Percentiles rank a stretch among this genome's conserved stretches.
These are phyloP conservation scores for Hymenochirus boettgeri DNA, from an alignment of 2,113 vertebrate species.

Conservation along the genomic window DNA sequence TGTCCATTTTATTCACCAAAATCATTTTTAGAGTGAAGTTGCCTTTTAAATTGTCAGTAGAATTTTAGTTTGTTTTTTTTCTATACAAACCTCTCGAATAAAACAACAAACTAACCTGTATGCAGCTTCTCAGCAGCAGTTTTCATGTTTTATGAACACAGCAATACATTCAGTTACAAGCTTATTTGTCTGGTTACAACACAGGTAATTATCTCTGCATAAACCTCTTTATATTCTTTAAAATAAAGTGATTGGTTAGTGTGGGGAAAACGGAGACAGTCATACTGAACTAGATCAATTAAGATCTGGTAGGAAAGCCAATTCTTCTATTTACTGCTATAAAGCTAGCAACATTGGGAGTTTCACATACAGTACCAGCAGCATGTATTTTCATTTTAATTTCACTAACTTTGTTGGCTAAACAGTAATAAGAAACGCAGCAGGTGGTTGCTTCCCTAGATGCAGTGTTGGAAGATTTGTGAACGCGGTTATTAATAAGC, in stretches of 20 bases:
- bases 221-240: slow-evolving; percentile 12
- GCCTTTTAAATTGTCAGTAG: no score
- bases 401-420: slow-evolving; percentile 25
- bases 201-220: slow-evolving; percentile 18
- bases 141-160: background rate
- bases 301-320: slow-evolving; percentile 13
- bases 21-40: no score
- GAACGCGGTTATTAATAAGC: no score
- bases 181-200: background rate
- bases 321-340: slow-evolving; percentile 15
- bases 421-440: slow-evolving; percentile 18
- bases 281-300: slow-evolving; percentile 2
- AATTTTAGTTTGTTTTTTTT: no score
- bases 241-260: slow-evolving; percentile 4
- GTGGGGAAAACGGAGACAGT: background rate
- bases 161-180: background rate
- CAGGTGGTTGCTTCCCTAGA: slow-evolving; percentile 4
- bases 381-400: slow-evolving; percentile 23
- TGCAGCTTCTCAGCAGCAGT: no score
- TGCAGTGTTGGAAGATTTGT: no score
- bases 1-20: no score
- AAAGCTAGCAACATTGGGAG: slow-evolving; percentile 1
- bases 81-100: no score
- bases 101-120: no score
- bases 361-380: slow-evolving; percentile 1